Evolutionary conservation across 2,888 invertebrate genomes (phyloP).

Genomic region (Liopterus haemorrhoidalis): DNA sequence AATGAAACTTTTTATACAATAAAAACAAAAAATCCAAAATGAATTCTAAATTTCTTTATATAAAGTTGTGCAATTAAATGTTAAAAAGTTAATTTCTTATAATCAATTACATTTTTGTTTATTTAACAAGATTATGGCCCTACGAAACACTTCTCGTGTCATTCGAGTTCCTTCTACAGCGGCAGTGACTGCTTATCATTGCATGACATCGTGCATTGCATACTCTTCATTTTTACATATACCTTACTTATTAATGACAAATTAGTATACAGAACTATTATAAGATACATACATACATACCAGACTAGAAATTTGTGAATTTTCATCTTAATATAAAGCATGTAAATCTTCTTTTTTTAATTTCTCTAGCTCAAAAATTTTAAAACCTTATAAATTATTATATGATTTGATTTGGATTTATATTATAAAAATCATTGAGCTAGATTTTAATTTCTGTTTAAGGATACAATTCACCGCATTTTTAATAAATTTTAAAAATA

Average conservation of each 20-base stretch:
- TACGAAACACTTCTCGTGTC: constrained; percentile 17
- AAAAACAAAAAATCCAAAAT: too few relatives aligned
- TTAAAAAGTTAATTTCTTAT: too few relatives aligned
- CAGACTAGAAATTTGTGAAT: constrained; percentile 21
- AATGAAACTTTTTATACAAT: too few relatives aligned
- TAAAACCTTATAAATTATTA: too few relatives aligned
- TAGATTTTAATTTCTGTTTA: constrained; percentile 1
- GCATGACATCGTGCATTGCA: constrained; percentile 22
- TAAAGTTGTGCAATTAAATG: too few relatives aligned
- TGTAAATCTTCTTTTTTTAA: too few relatives aligned
- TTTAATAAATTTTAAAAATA: constrained; percentile 19
- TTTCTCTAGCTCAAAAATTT: too few relatives aligned
- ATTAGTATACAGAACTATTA: too few relatives aligned
- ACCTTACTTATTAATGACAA: constrained; percentile 12
- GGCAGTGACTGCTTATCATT: constrained; percentile 22
- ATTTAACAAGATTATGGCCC: constrained; percentile 15
- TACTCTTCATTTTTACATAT: constrained; percentile 18
- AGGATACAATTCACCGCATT: constrained; percentile 24
- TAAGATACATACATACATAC: constrained; percentile 20
- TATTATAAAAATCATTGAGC: too few relatives aligned
- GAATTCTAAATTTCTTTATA: too few relatives aligned
- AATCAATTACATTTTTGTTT: too few relatives aligned
- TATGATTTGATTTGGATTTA: too few relatives aligned
- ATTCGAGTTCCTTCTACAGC: constrained; percentile 19
- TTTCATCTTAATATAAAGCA: neutral